These are phyloP conservation scores for Chaetodon trifasciatus DNA, from an alignment of 2,797 vertebrate genomes.

Conservation along the genomic window DNA sequence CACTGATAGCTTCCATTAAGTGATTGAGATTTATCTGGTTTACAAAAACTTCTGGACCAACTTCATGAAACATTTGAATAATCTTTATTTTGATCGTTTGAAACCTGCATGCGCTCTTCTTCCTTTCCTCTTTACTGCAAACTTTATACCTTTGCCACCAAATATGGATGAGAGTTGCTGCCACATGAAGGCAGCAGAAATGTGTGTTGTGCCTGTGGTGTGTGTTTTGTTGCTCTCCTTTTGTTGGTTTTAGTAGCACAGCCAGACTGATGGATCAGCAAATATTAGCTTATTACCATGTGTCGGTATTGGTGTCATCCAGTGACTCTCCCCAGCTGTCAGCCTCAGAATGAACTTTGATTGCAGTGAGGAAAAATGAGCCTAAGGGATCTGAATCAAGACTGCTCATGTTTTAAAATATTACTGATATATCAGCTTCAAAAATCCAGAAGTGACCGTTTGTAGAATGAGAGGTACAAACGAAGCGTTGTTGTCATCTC, in stretches of 20 bases:
- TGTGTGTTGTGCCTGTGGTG: neutral
- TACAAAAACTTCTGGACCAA: neutral
- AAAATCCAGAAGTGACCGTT: neutral
- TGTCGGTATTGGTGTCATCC: no score
- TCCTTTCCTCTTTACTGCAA: neutral
- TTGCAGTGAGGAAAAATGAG: neutral
- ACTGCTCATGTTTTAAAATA: neutral
- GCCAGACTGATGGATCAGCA: no score
- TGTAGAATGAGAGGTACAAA: no score
- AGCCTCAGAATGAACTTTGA: neutral
- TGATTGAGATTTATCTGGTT: neutral
- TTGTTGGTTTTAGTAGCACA: no score
- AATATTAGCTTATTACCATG: no score
- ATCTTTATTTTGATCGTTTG: neutral
- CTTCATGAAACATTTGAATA: neutral
- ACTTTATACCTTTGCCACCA: neutral
- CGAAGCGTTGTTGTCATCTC: neutral
- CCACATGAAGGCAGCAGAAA: no score
- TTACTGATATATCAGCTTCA: neutral
- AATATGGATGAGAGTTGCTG: neutral
- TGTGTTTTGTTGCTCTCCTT: no score
- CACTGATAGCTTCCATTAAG: neutral
- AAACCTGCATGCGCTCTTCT: neutral
- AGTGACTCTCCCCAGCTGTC: no score
- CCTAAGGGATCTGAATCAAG: neutral